Evolutionary conservation across 35 echinoderm and acorn worm genomes (phyloP), one percentile per base, ranked within the genome.

Genomic region (Ophioderma brevispina): DNA sequence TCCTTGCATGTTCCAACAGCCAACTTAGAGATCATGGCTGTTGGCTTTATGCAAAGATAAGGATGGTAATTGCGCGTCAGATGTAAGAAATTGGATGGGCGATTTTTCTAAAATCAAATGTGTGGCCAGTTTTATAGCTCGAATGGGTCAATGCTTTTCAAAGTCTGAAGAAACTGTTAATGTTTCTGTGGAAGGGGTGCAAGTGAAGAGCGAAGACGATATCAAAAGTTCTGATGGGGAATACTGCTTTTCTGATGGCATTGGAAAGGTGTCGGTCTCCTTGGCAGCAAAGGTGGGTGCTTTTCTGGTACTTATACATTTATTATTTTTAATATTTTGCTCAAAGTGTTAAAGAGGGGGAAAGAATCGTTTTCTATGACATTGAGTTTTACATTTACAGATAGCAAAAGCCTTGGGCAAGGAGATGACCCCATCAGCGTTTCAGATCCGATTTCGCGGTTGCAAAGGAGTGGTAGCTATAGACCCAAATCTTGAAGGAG

Each of bases 71-170:
- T 30, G 0, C 1, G 83, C 46, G 2, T 46, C 13, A 8, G 28
- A 33, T 63, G 41, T 85, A 3, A 35, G 83, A 33, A 1, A 34
- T 64, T 63, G 55, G 46, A 85, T 85, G 83, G 83, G 83, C 13
- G 50, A 63, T 32, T 85, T 85, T 63, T 13, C 41, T 30, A 55
- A 64, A 5, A 85, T 85, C 28, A 56, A 28, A 33, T 63, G 43
- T 63, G 83, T 85, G 0, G 42, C 83, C 6, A 85, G 1, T 32
- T 85, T 64, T 52, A 28, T 85, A 5, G 10, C 83, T 33, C 2
- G 83, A 33, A 85, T 85, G 83, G 83, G 83, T 1, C 83, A 85
- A 35, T 85, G 83, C 36, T 85, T 85, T 85, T 25, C 83, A 34
- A 85, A 46, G 6, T 85, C 83, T 28, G 83, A 85, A 52, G 43